Evolutionary conservation across 2,797 vertebrate species (phyloP).

Genomic region (Diplodus puntazzo): DNA sequence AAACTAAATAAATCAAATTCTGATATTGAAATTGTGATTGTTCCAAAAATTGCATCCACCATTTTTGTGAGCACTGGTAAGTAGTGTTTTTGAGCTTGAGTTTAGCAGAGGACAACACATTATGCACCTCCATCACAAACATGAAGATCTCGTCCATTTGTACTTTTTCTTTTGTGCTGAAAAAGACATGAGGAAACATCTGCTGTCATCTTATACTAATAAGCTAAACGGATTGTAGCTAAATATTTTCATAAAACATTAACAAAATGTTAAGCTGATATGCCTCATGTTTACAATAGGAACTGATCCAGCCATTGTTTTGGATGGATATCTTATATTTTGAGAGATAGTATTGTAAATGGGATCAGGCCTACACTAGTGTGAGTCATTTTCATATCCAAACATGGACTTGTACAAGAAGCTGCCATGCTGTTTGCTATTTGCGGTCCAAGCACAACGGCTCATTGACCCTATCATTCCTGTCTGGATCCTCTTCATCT

Average conservation of each 20-base stretch:
- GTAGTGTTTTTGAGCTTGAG: no score
- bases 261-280: not conserved
- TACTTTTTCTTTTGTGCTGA: not conserved
- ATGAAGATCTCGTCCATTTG: not conserved
- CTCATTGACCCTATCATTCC: slow-evolving; percentile 9
- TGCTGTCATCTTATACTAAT: not conserved
- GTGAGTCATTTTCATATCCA: not conserved
- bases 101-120: not conserved
- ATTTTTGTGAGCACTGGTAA: no score
- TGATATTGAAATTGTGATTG: no score
- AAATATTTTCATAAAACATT: not conserved
- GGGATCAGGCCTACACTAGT: not conserved
- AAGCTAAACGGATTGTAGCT: not conserved
- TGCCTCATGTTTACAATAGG: not conserved
- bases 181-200: not conserved
- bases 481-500: slow-evolving; percentile 23
- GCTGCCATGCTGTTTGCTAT: slow-evolving; percentile 1
- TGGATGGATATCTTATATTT: not conserved
- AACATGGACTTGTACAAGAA: not conserved
- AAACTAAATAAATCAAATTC: no score
- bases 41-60: no score
- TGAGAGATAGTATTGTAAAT: not conserved
- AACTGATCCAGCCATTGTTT: not conserved
- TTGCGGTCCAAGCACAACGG: not conserved
- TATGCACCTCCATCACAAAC: not conserved